Base-by-base conservation (phyloP, 2,888 invertebrate genomes). In the Phyllotreta striolata region DNA sequence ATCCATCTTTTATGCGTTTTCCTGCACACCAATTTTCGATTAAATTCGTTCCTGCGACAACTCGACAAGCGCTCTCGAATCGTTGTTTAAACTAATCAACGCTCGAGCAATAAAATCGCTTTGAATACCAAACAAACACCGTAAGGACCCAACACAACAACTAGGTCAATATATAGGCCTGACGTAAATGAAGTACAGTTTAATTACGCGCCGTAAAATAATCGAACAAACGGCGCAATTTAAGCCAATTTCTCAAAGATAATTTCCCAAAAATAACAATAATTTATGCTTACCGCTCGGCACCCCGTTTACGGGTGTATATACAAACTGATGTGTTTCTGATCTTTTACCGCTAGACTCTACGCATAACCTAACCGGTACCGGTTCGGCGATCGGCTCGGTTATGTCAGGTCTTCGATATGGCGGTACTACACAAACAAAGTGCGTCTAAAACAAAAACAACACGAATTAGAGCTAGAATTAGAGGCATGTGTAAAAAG, bases 321-420 rank as follows among this genome's bases (percentile, higher is more conserved):
- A 95, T 77, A 88, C 86, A 85, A 95, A 94, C 68, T 86, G 84
- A 83, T 94, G 94, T 57, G 92, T 88, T 83, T 95, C 95, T 75
- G 93, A 93, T 66, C 89, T 89, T 83, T 92, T 92, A 74, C 93
- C 93, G 76, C 92, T 93, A 47, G 94, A 93, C 13, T 91, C 86
- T 63, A 94, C 91, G 80, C 88, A 89, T 80, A 95, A 83, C 81
- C 90, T 89, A 66, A 93, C 91, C 74, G 85, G 84, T 67, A 92
- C 88, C 9, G 92, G 84, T 79, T 92, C 92, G 43, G 80, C 80
- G 64, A 90, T 85, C 9, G 92, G 84, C 79, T 92, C 92, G 43
- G 80, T 81, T 64, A 90, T 85, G 80, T 90, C 91, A 66, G 86
- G 82, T 69, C 88, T 86, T 73, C 84, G 82, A 84, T 91, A 95